Evolutionary conservation across 2,888 invertebrate species (phyloP).

Genomic region (Stenurella melanura): DNA sequence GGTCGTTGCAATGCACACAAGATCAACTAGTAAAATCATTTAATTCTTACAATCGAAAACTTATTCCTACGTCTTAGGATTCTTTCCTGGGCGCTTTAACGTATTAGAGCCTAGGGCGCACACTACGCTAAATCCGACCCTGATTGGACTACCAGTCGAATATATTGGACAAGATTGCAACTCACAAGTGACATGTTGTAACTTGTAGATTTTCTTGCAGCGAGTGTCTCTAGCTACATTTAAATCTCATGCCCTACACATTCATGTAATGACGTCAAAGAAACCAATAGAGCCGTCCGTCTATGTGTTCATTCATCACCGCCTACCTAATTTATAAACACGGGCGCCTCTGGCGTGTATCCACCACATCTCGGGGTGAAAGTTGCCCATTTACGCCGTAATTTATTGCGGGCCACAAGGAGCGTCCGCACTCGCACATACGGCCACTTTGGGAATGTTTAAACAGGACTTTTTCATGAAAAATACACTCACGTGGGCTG

Average conservation of each 20-base stretch:
- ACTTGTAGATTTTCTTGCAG: too few species aligned
- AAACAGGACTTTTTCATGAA: constrained; percentile 27
- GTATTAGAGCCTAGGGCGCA: too few species aligned
- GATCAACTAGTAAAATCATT: too few species aligned
- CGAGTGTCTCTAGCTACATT: neutral
- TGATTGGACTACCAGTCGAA: too few species aligned
- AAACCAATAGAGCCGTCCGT: neutral
- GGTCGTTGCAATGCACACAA: too few species aligned
- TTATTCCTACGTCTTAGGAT: too few species aligned
- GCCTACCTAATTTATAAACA: neutral
- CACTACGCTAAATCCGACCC: too few species aligned
- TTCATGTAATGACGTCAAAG: neutral
- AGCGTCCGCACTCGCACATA: constrained; percentile 20
- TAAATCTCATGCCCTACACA: neutral
- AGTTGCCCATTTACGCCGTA: constrained; percentile 27
- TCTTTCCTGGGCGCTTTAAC: too few species aligned
- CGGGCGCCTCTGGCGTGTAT: constrained; percentile 8
- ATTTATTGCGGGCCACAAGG: constrained; percentile 32
- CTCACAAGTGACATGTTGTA: too few species aligned
- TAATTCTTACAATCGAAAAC: too few species aligned
- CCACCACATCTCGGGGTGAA: constrained; percentile 26
- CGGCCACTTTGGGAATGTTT: constrained; percentile 21
- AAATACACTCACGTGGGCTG: constrained; percentile 19
- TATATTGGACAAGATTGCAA: too few species aligned
- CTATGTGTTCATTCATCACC: constrained; percentile 1